Percentiles rank a stretch among this genome's conserved stretches.
Conservation (phyloP, 2,888 invertebrate genomes). For the Agrochola lota region DNA sequence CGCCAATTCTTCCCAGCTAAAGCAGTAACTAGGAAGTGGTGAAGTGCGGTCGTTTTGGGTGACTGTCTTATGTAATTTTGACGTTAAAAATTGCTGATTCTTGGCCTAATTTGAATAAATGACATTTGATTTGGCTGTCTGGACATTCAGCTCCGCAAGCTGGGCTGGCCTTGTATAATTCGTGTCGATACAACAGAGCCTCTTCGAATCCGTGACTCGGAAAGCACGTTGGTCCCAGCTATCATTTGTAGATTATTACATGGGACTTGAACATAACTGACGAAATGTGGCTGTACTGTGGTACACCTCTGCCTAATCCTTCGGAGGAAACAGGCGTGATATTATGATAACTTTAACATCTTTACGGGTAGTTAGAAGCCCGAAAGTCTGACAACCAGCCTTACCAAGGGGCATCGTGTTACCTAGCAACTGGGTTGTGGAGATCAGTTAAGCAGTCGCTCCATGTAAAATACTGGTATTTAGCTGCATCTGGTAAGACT, state of each 20-base stretch:
- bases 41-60: not conserved
- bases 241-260: not conserved
- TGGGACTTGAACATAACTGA: no score
- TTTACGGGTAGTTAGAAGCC: not conserved
- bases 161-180: not conserved
- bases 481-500: not conserved
- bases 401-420: not conserved
- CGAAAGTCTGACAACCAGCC: not conserved
- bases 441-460: not conserved
- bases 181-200: not conserved
- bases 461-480: not conserved
- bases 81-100: no score
- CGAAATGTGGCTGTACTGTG: no score
- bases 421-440: not conserved
- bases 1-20: not conserved
- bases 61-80: not conserved
- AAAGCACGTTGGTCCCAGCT: not conserved
- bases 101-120: not conserved
- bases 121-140: not conserved
- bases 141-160: not conserved
- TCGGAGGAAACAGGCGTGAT: no score
- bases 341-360: not conserved
- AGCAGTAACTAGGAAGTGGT: not conserved
- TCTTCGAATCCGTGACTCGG: not conserved
- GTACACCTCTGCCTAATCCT: no score